phyloP scores from a whole-genome alignment of 2,888 invertebrate genomes.

The Iselma pallidipennis region DNA sequence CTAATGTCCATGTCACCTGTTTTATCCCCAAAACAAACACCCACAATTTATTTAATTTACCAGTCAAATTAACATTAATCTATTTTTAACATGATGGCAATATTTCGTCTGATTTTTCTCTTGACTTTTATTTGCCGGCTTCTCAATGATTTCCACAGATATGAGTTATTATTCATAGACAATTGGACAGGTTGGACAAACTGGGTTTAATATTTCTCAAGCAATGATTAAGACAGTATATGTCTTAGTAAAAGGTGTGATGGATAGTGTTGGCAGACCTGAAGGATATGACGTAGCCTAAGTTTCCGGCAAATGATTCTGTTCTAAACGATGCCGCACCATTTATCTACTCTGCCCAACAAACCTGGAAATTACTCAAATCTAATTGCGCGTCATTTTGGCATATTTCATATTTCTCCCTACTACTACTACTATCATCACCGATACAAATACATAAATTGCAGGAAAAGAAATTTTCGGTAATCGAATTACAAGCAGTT shows the following conservation, averaged over 20 bases:
- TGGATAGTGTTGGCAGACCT: slow-evolving; percentile 45
- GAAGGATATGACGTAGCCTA: slow-evolving; percentile 41
- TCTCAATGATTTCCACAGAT: background rate
- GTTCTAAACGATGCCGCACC: slow-evolving; percentile 29
- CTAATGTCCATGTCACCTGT: background rate
- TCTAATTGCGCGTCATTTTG: slow-evolving; percentile 37
- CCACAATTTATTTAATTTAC: background rate
- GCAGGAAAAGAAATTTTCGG: slow-evolving; percentile 6
- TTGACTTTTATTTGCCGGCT: background rate
- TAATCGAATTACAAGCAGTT: slow-evolving; percentile 17
- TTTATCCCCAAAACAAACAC: background rate
- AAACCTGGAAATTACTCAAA: slow-evolving; percentile 38
- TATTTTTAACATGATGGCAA: background rate
- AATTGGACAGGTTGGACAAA: slow-evolving; percentile 25
- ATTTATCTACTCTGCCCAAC: slow-evolving; percentile 15
- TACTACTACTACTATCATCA: background rate
- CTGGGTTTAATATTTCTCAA: slow-evolving; percentile 34
- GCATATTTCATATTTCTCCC: slow-evolving; percentile 1
- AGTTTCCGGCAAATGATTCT: slow-evolving; percentile 37
- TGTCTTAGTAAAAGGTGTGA: slow-evolving; percentile 37
- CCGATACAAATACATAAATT: background rate
- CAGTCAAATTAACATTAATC: background rate
- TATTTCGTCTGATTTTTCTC: background rate
- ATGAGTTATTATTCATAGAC: slow-evolving; percentile 28
- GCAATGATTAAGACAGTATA: slow-evolving; percentile 34